Evolutionary conservation across 2,888 invertebrate genomes (phyloP).

Genomic region (Cremastinae sp.): DNA sequence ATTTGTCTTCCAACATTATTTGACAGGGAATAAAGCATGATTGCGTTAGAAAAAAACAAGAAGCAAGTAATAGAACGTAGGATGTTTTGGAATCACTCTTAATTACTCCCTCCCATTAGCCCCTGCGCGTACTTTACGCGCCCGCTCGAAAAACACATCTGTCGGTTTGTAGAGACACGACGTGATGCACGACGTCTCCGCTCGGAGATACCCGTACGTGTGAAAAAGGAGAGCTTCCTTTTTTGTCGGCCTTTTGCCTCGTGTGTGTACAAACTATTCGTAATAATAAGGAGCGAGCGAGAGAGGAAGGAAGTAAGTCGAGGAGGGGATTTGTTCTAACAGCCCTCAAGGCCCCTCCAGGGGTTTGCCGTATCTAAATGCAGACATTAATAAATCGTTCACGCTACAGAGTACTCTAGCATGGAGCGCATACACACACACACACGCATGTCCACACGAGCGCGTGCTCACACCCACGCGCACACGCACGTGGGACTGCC

Average conservation of each 20-base stretch:
- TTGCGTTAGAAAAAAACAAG: constrained; percentile 14
- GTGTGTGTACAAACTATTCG: constrained; percentile 20
- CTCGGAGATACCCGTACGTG: constrained; percentile 13
- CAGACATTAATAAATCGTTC: constrained; percentile 75
- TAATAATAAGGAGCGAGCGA: constrained; percentile 33
- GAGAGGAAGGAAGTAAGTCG: constrained; percentile 26
- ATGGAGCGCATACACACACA: constrained; percentile 43
- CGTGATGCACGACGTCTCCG: constrained; percentile 23
- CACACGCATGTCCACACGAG: constrained; percentile 38
- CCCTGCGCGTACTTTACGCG: constrained; percentile 31
- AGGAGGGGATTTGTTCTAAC: constrained; percentile 59
- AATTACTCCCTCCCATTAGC: constrained; percentile 56
- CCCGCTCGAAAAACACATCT: constrained; percentile 51
- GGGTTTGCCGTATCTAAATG: constrained; percentile 74
- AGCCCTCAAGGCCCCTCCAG: constrained; percentile 67
- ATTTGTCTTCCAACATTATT: too few relatives aligned
- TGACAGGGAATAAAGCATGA: neutral
- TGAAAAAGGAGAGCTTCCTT: constrained; percentile 22
- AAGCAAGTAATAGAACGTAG: constrained; percentile 10
- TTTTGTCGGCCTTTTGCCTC: constrained; percentile 37
- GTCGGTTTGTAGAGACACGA: constrained; percentile 35
- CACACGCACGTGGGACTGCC: constrained; percentile 12
- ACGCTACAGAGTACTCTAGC: constrained; percentile 57
- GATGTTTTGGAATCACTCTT: constrained; percentile 45
- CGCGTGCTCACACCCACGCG: constrained; percentile 10